Percentiles rank a stretch among this genome's conserved stretches.
phyloP scores from a whole-genome alignment of 2,888 invertebrate species.

The Hyposoter didymator region DNA sequence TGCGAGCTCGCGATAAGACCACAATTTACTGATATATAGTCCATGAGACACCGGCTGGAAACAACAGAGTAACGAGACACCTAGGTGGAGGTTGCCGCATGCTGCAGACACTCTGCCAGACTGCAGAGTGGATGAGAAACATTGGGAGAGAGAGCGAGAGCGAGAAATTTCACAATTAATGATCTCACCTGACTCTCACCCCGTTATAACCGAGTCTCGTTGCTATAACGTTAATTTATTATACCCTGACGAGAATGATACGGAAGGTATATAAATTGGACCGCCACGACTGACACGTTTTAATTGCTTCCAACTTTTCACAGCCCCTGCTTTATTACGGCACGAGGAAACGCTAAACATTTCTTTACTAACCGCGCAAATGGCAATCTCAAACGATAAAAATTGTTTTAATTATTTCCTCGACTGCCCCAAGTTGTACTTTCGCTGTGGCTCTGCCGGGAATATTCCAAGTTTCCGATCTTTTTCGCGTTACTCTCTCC shows the following conservation, averaged over 20 bases:
- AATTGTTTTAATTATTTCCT: neutral
- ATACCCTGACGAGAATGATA: constrained; percentile 33
- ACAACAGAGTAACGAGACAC: constrained; percentile 62
- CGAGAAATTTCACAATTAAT: constrained; percentile 66
- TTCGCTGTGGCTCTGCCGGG: neutral
- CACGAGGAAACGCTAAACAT: neutral
- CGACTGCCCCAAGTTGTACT: neutral
- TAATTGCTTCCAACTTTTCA: constrained; percentile 48
- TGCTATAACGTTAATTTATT: constrained; percentile 64
- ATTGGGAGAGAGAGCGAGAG: constrained; percentile 5
- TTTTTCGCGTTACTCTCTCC: neutral
- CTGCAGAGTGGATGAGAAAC: neutral
- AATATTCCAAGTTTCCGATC: neutral
- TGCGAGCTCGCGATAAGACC: constrained; percentile 63
- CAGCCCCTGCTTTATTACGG: constrained; percentile 6
- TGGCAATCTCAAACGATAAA: neutral
- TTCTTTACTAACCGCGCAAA: neutral
- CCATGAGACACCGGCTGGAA: constrained; percentile 40
- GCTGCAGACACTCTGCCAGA: constrained; percentile 51
- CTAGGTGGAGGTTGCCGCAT: constrained; percentile 57
- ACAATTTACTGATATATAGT: constrained; percentile 48
- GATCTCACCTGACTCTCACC: constrained; percentile 64
- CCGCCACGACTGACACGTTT: constrained; percentile 24
- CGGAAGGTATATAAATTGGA: constrained; percentile 34
- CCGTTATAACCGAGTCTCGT: constrained; percentile 59